A percentile compares a stretch with the other conserved stretches of the same genome.
These are phyloP conservation scores for Chaetophractus vellerosus DNA, from an alignment of 2,797 vertebrate species.

Conservation along the genomic window DNA sequence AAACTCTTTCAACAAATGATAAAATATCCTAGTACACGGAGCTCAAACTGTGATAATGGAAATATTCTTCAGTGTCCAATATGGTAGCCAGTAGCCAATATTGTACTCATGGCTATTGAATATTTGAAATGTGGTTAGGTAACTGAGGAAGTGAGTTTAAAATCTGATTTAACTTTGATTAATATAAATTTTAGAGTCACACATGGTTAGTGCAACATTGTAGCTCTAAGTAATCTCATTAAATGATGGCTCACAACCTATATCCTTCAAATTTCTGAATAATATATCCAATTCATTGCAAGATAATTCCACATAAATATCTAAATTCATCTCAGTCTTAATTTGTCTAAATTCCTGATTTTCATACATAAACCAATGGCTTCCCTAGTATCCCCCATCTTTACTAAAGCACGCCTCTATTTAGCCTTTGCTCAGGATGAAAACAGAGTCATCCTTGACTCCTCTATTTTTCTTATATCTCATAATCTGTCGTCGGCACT, in stretches of 20 bases:
- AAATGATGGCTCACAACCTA: neutral
- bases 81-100: neutral
- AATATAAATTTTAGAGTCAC: neutral
- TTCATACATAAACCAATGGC: neutral
- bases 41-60: neutral
- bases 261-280: neutral
- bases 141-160: neutral
- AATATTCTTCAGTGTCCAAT: neutral
- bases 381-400: neutral
- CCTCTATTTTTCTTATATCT: neutral
- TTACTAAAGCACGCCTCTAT: neutral
- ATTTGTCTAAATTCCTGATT: neutral
- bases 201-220: neutral
- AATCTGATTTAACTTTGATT: neutral
- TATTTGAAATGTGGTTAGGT: neutral
- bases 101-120: neutral
- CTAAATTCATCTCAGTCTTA: neutral
- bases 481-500: too few relatives aligned
- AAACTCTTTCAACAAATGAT: neutral
- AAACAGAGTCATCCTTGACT: neutral
- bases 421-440: neutral
- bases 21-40: neutral
- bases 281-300: neutral
- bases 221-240: neutral
- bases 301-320: neutral